Evolutionary conservation across 1,140 invertebrate genomes (phyloP), one percentile per base, ranked within the genome.

Genomic region (Orchestia grillus): DNA sequence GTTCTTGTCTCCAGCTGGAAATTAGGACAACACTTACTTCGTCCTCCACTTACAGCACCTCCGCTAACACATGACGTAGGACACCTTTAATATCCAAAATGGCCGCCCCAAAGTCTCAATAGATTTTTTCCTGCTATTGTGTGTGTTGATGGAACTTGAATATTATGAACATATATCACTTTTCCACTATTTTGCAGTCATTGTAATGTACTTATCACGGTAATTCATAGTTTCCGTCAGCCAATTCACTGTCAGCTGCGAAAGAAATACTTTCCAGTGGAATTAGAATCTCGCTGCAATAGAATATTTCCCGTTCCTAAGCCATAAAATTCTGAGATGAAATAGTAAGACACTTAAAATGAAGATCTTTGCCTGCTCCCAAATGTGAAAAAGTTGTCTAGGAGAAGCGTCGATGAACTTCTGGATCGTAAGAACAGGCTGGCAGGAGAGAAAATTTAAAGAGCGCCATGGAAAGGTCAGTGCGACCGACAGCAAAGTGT

Each of bases 81-180:
- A 87, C 6, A 3, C 95, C 95, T 87, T 96, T 95, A 47, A 47
- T 0, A n/a, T 53, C 95, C 92, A 47, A 90, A 44, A 47, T 96
- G 90, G 96, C 96, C 96, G 36, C 92, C 87, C 94, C 87, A 96
- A 95, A 94, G 87, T 57, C 87, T 92, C 87, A 42, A 28, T 23
- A 96, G 95, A 62, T 95, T 47, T 95, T 42, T 43, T 11, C 40
- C 40, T 42, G 11, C 62, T 77, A 28, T 28, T 77, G 28, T 23
- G 15, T 77, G 11, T 77, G 36, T 28, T 53, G 62, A 36, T 23
- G 62, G 1, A 28, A 3, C 62, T 77, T 36, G 36, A 23, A 77
- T 77, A 23, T 19, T 19, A 77, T 15, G 15, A 77, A 77, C 36
- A 23, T 77, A 36, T 77, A 3, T 77, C 28, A 77, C 62, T 15